phyloP scores from a whole-genome alignment of 2,797 vertebrate species.

The Parambassis ranga region DNA sequence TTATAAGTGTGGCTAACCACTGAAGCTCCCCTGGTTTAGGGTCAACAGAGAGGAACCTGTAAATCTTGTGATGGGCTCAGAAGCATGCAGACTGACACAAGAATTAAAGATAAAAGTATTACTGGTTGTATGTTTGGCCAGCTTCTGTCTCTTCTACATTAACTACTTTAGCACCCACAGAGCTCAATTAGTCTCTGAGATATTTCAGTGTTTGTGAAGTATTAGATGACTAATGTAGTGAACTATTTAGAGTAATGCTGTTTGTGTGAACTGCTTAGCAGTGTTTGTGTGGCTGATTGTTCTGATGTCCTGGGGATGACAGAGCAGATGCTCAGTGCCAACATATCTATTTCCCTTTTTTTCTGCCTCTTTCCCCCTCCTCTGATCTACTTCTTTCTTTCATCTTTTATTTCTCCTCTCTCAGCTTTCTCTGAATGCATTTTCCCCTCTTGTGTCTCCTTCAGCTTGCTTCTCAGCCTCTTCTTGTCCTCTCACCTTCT shows the following conservation, averaged over 20 bases:
- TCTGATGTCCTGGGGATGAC: slow-evolving; percentile 46
- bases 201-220: slow-evolving; percentile 25
- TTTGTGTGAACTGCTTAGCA: slow-evolving; percentile 32
- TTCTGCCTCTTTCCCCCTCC: neutral
- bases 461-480: neutral
- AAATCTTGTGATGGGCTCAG: neutral
- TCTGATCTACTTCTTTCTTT: slow-evolving; percentile 30
- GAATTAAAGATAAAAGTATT: slow-evolving; percentile 1
- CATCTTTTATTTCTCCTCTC: slow-evolving; percentile 20
- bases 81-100: neutral
- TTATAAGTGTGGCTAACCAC: neutral
- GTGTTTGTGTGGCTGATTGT: slow-evolving; percentile 51
- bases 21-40: neutral
- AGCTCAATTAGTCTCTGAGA: slow-evolving; percentile 27
- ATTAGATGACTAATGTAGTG: slow-evolving; percentile 25
- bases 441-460: neutral
- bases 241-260: slow-evolving; percentile 20
- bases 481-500: slow-evolving; percentile 18
- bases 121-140: slow-evolving; percentile 1
- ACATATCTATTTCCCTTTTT: slow-evolving; percentile 19
- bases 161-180: neutral
- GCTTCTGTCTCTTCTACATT: slow-evolving; percentile 1
- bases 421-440: neutral
- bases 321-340: slow-evolving; percentile 49
- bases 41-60: slow-evolving; percentile 7